Conservation (phyloP, 1,140 invertebrate genomes). For the Brachionus rubens region DNA sequence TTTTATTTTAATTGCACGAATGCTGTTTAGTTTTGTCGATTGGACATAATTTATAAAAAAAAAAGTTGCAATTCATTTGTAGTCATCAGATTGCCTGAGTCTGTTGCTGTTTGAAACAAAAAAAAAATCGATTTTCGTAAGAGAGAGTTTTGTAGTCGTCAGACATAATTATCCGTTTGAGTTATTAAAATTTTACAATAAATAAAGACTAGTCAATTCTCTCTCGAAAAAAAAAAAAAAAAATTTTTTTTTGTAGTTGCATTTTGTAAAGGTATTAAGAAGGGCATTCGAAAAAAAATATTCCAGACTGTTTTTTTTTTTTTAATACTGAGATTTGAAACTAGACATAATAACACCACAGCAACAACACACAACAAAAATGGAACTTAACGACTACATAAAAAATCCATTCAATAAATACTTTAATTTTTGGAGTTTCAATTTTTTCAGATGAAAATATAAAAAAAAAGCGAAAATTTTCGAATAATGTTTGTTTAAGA, state of each 20-base stretch:
- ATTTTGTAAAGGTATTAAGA: slow-evolving; percentile 13
- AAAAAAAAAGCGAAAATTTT: too few relatives aligned
- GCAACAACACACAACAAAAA: slow-evolving; percentile 37
- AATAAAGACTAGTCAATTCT: slow-evolving; percentile 37
- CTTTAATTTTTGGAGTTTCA: neutral
- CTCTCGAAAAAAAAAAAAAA: slow-evolving; percentile 12
- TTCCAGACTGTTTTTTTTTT: slow-evolving; percentile 33
- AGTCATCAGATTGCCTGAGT: slow-evolving; percentile 27
- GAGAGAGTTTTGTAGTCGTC: neutral
- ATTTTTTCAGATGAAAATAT: neutral
- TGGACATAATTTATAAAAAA: slow-evolving; percentile 20
- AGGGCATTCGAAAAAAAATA: neutral
- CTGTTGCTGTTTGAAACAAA: slow-evolving; percentile 38
- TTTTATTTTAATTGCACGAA: neutral
- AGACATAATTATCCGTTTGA: slow-evolving; percentile 37
- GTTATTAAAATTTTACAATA: neutral
- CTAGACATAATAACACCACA: slow-evolving; percentile 42
- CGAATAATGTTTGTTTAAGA: too few relatives aligned
- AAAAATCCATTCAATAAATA: slow-evolving; percentile 2
- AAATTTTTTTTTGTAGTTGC: too few relatives aligned
- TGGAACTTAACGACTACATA: slow-evolving; percentile 21
- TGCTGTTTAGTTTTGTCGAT: slow-evolving; percentile 5
- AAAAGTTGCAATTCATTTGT: slow-evolving; percentile 22
- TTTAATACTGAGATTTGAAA: neutral
- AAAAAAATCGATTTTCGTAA: slow-evolving; percentile 37